Conservation (phyloP, 2,888 invertebrate genomes). For the Cataglyphis livida region DNA sequence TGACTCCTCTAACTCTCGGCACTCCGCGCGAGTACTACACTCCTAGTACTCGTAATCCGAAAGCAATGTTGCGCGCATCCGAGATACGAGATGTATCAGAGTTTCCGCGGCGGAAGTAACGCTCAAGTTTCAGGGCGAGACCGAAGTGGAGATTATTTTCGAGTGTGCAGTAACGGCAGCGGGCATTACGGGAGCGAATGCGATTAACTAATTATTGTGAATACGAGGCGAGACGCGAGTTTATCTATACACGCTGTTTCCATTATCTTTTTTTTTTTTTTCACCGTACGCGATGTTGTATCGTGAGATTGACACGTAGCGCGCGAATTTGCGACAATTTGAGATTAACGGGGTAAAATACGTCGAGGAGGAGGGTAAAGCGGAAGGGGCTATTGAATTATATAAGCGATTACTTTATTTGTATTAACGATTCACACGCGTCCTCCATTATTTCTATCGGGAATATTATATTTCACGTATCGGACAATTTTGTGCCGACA, state of each 20-base stretch:
- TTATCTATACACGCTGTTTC: constrained; percentile 10
- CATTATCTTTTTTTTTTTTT: constrained; percentile 26
- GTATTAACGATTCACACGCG: constrained; percentile 42
- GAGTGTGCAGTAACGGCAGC: neutral
- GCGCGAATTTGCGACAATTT: constrained; percentile 42
- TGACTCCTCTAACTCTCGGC: constrained; percentile 41
- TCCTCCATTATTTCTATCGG: constrained; percentile 52
- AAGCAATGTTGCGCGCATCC: constrained; percentile 46
- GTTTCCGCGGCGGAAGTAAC: constrained; percentile 52
- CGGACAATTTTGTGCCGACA: constrained; percentile 59
- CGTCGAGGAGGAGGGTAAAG: neutral
- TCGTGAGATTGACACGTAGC: constrained; percentile 8
- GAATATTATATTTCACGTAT: constrained; percentile 51
- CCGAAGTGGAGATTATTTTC: constrained; percentile 32
- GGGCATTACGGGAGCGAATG: constrained; percentile 17
- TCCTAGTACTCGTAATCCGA: constrained; percentile 53
- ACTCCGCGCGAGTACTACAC: constrained; percentile 24
- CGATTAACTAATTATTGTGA: constrained; percentile 49
- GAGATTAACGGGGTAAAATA: constrained; percentile 32
- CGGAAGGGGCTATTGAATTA: constrained; percentile 36
- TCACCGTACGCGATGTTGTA: neutral
- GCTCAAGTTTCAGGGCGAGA: constrained; percentile 35
- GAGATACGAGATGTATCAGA: constrained; percentile 58
- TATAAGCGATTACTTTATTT: constrained; percentile 47
- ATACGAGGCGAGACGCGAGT: constrained; percentile 25